Evolutionary conservation across 2,797 vertebrate species (phyloP).

Genomic region (Clarias laeviceps): DNA sequence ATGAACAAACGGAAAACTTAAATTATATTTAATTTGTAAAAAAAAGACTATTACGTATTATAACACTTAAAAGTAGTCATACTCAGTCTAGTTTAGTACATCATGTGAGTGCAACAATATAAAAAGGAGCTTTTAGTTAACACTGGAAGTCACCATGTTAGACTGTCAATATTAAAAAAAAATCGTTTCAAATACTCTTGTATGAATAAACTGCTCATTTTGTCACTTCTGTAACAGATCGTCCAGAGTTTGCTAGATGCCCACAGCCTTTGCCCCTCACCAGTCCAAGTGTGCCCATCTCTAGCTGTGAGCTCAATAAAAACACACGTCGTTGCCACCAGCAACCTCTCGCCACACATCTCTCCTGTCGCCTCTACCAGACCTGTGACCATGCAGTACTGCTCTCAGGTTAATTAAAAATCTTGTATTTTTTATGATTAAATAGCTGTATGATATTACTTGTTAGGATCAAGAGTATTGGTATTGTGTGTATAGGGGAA

Average conservation of each 20-base stretch:
- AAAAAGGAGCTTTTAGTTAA: neutral
- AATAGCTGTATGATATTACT: neutral
- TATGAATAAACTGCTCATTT: neutral
- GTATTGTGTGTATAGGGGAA: neutral
- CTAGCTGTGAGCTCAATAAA: constrained; percentile 82
- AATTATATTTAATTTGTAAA: neutral
- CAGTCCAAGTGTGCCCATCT: constrained; percentile 67
- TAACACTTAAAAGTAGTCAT: neutral
- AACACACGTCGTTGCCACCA: constrained; percentile 83
- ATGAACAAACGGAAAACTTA: neutral
- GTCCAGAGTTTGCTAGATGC: constrained; percentile 74
- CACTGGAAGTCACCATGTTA: neutral
- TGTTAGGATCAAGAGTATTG: neutral
- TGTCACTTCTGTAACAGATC: constrained; percentile 63
- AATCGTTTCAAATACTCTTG: neutral
- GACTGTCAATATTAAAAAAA: neutral
- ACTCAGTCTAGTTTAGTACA: neutral
- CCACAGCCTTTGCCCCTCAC: constrained; percentile 68
- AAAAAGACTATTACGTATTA: neutral
- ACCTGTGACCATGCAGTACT: constrained; percentile 83
- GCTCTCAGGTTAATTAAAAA: constrained; percentile 71
- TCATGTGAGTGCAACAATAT: neutral
- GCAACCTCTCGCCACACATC: constrained; percentile 75
- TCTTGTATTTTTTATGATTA: neutral
- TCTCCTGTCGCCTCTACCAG: constrained; percentile 82